Conservation (phyloP, 2,797 vertebrate genomes). For the Crenichthys baileyi region DNA sequence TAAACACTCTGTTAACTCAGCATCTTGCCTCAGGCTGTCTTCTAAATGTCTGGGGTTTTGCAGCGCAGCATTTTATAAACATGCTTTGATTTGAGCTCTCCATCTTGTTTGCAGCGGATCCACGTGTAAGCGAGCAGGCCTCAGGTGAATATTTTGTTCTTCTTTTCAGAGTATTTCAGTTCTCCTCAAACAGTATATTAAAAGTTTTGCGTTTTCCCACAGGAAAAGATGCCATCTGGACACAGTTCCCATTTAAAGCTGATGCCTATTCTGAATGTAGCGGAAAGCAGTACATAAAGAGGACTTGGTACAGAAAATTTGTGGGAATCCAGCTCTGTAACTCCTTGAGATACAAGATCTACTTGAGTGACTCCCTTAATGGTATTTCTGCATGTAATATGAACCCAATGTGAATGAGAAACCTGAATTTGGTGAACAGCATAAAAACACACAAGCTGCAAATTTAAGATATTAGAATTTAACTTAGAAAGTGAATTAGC, state of each 20-base stretch:
- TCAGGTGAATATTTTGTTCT: slow-evolving; percentile 83
- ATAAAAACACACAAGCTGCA: not conserved
- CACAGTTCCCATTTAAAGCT: slow-evolving; percentile 90
- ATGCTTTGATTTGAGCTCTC: slow-evolving; percentile 36
- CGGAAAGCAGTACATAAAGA: slow-evolving; percentile 93
- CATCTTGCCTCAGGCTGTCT: not conserved
- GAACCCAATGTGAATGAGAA: not conserved
- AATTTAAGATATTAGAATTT: not conserved
- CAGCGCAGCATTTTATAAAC: slow-evolving; percentile 4
- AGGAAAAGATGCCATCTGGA: slow-evolving; percentile 99
- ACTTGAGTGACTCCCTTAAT: slow-evolving; percentile 94
- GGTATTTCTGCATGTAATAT: slow-evolving; percentile 76
- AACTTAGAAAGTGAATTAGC: not conserved
- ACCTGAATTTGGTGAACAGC: not conserved
- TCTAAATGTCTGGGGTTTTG: not conserved
- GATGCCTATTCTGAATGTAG: slow-evolving; percentile 94
- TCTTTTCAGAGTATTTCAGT: not conserved
- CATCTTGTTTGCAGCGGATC: slow-evolving; percentile 87
- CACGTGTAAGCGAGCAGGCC: slow-evolving; percentile 91
- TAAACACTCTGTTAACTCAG: slow-evolving; percentile 2
- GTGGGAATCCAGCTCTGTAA: slow-evolving; percentile 98
- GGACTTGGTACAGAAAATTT: slow-evolving; percentile 99
- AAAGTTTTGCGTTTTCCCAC: slow-evolving; percentile 24
- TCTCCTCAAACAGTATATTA: not conserved
- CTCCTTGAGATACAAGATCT: slow-evolving; percentile 98